Evolutionary conservation across 2,113 vertebrate genomes (phyloP), one percentile per base, ranked within the genome.

Genomic region (Eublepharis macularius): DNA sequence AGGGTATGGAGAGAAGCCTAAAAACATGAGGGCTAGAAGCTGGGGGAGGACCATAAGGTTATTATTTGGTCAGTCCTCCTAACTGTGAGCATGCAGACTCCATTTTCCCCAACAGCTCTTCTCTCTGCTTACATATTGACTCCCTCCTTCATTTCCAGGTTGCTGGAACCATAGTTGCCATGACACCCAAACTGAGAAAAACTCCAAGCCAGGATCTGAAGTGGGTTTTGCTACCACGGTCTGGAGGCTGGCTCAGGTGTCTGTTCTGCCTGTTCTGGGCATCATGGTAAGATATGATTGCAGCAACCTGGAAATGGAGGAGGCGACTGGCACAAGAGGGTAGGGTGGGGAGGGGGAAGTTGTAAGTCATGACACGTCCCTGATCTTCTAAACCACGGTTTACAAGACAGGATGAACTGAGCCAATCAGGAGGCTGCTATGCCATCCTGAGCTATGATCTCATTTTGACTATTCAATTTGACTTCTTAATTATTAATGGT

Each of bases 401-500:
- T 79, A n/a, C 32, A 29, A 12, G 43, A 85, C 47, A 14, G 26
- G 60, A 68, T 19, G 47, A 60, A 60, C 49, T 2, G 39, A 85
- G 6, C 83, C 66, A 69, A 34, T 45, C 68, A 45, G 36, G 24
- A 10, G 17, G 7, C 66, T 60, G 36, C 32, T 36, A n/a, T 34
- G 68, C 66, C 10, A 51, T 43, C 24, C 39, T 4, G 16, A 26
- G 66, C 32, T 79, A 80, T 80, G 84, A 85, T 80, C 76, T 85
- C 84, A 85, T 85, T 70, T 72, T 60, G 76, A 79, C 65, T 19
- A 69, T 47, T 34, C 45, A 36, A 24, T 69, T 43, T 32, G 26
- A 24, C 34, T 80, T 47, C 47, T 85, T 79, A 85, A 79, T 85
- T 85, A 85, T 85, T 85, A 76, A 85, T 73, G 45, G 76, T 29